Base-by-base conservation (phyloP, 2,888 invertebrate genomes). In the Pomacea canaliculata region DNA sequence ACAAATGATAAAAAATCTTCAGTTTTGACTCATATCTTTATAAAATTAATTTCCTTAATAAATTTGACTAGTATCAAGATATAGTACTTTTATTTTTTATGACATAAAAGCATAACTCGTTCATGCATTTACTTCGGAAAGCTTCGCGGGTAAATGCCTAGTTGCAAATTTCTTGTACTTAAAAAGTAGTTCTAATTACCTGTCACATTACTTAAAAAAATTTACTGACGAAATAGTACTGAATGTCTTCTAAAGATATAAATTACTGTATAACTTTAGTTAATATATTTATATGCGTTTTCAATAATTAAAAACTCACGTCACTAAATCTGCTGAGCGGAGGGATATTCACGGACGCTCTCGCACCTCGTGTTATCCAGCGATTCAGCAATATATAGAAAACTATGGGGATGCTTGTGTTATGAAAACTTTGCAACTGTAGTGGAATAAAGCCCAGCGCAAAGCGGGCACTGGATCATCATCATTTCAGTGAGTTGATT, bases 91-190 rank as follows among this genome's bases (percentile, higher is more conserved):
- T 51, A 51, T 51, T 70, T 56, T 49, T 49, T 49, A 49, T 46
- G 4, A n/a, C 8, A 51, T 23, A 49, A 48, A 70, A 68, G 9
- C 49, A 51, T 49, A 7, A 10, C 16, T 67, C 5, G 27, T 27
- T 72, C 65, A 51, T 59, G 59, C 67, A 74, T 74, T 69, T 51
- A 37, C 48, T 62, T 68, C 63, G 60, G 74, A 63, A 48, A 18
- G 49, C 69, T 74, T 74, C 74, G 74, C 74, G 74, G 69, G 74
- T 68, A 60, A 74, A 74, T 68, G 37, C 37, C 19, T 68, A 68
- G 68, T 68, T 27, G 37, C n/a, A 68, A 13, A 37, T 65, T 65
- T 65, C 27, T n/a, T 65, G 65, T 23, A n/a, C 9, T 2, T 56
- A 16, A 10, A 56, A 56, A 56, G 16, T 56, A 56, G 51, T 56